Evolutionary conservation across 2,888 invertebrate species (phyloP).

Genomic region (Brachylomia viminalis): DNA sequence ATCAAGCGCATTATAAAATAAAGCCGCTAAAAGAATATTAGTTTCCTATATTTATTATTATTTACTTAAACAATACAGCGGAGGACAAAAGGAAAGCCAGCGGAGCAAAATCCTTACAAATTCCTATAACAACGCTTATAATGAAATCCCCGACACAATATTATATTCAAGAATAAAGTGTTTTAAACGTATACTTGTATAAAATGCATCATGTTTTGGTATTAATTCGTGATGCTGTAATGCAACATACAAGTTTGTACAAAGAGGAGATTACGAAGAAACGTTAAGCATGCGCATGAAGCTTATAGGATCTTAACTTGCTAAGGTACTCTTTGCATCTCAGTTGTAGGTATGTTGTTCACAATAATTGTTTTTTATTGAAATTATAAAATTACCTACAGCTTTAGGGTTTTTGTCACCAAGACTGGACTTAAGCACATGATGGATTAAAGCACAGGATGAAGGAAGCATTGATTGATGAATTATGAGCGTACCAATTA

Average conservation of each 20-base stretch:
- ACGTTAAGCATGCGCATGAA: not conserved
- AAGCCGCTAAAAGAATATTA: conserved; percentile 37
- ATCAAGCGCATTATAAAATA: conserved; percentile 3
- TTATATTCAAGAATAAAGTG: conserved; percentile 48
- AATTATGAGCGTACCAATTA: not conserved
- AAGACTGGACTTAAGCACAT: no score
- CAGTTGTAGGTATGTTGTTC: not conserved
- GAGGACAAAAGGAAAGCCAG: conserved; percentile 45
- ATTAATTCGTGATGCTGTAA: conserved; percentile 31
- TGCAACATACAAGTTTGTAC: conserved; percentile 35
- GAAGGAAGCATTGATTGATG: not conserved
- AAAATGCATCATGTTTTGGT: conserved; percentile 22
- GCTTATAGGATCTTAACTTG: not conserved
- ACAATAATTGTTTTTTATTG: not conserved
- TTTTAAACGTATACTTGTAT: conserved; percentile 38
- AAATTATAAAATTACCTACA: not conserved
- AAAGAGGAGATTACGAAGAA: conserved; percentile 30
- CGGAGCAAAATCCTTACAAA: conserved; percentile 52
- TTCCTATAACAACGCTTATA: conserved; percentile 60
- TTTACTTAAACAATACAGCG: conserved; percentile 51
- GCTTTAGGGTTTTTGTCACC: not conserved
- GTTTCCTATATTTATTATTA: conserved; percentile 47
- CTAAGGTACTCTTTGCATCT: not conserved
- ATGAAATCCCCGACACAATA: conserved; percentile 54
- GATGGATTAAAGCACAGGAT: not conserved